Evolutionary conservation across 2,113 vertebrate genomes (phyloP).

Genomic region (Colinus virginianus): DNA sequence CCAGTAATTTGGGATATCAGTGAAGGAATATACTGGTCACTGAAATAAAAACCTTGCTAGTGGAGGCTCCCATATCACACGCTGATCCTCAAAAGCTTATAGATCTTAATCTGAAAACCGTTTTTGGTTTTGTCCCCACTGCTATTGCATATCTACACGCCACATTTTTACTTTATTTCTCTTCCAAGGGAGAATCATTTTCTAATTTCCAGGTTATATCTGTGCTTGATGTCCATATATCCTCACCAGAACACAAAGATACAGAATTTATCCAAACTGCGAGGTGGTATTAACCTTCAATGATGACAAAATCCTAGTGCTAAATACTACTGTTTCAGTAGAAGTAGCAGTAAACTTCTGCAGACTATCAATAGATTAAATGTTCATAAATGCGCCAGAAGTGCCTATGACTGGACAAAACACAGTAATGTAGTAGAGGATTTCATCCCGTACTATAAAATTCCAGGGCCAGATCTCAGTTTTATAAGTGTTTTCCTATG

Average conservation of each 20-base stretch:
- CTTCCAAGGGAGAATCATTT: neutral
- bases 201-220: accelerated
- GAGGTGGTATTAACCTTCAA: neutral
- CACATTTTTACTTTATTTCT: neutral
- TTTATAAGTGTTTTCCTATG: neutral
- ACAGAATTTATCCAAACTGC: neutral
- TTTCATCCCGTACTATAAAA: neutral
- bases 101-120: neutral
- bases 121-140: neutral
- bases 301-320: neutral
- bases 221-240: neutral
- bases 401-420: neutral
- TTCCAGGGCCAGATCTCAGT: neutral
- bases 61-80: neutral
- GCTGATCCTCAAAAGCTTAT: neutral
- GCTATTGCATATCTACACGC: neutral
- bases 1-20: neutral
- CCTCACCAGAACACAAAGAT: neutral
- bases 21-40: neutral
- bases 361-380: neutral
- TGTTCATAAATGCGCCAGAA: neutral
- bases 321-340: neutral
- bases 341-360: neutral
- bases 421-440: neutral
- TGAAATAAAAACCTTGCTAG: neutral